phyloP scores from a whole-genome alignment of 1,140 invertebrate species.

The Heliconius hermathena region DNA sequence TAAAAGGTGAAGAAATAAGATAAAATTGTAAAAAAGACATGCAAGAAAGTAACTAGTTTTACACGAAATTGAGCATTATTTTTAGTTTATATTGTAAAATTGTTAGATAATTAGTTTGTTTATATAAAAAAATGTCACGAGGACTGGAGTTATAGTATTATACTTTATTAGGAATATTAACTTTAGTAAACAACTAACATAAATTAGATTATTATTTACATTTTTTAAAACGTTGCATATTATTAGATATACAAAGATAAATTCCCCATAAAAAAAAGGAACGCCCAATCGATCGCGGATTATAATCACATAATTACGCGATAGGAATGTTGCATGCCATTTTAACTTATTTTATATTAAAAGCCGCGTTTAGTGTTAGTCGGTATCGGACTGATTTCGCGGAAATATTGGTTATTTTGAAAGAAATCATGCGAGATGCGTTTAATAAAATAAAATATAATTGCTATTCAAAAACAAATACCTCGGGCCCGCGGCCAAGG shows the following conservation, averaged over 20 bases:
- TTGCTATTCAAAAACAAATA: slow-evolving; percentile 80
- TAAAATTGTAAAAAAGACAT: neutral
- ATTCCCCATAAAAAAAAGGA: neutral
- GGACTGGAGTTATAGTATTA: too few relatives aligned
- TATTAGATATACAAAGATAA: neutral
- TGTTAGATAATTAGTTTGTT: neutral
- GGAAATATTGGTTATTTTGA: slow-evolving; percentile 68
- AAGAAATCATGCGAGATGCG: slow-evolving; percentile 64
- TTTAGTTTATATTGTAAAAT: neutral
- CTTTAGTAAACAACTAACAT: neutral
- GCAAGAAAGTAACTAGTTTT: too few relatives aligned
- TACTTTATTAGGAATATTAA: neutral
- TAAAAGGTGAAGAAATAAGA: neutral
- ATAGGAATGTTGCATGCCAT: slow-evolving; percentile 47
- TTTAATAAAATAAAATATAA: slow-evolving; percentile 81
- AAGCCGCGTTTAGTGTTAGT: slow-evolving; percentile 49
- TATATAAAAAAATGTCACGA: neutral
- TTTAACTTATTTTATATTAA: slow-evolving; percentile 46
- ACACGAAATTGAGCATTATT: too few relatives aligned
- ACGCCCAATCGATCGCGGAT: slow-evolving; percentile 17
- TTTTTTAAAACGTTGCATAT: neutral
- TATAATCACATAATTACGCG: slow-evolving; percentile 48
- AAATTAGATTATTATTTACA: neutral
- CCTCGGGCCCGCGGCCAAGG: slow-evolving; percentile 67
- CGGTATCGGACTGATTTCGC: slow-evolving; percentile 64